Percentiles rank a stretch among this genome's conserved stretches.
Evolutionary conservation across 2,888 invertebrate species (phyloP).

Genomic region (Girardia tigrina): DNA sequence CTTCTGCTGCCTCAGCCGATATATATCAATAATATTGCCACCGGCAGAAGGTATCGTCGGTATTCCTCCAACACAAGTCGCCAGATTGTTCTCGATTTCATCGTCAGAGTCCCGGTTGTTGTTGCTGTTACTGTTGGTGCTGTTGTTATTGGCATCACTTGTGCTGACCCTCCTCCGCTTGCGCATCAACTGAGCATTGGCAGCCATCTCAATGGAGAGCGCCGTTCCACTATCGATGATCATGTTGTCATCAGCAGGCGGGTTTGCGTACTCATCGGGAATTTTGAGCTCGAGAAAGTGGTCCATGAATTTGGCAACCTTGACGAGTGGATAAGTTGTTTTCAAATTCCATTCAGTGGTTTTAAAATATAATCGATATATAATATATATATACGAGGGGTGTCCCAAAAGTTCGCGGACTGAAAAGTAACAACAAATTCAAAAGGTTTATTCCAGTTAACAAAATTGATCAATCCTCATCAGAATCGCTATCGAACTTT

Average conservation of each 20-base stretch:
- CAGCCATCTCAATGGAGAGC: constrained; percentile 45
- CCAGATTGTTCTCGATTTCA: constrained; percentile 57
- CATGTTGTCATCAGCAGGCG: constrained; percentile 19
- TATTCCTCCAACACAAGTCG: constrained; percentile 56
- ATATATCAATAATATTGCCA: constrained; percentile 62
- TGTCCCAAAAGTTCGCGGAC: too few species aligned
- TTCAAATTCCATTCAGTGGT: too few species aligned
- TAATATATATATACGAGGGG: too few species aligned
- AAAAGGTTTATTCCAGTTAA: too few species aligned
- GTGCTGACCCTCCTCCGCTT: constrained; percentile 37
- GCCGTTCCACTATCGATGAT: constrained; percentile 45
- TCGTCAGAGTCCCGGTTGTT: constrained; percentile 3
- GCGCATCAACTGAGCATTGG: constrained; percentile 43
- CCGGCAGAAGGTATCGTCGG: constrained; percentile 55
- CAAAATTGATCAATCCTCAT: too few species aligned
- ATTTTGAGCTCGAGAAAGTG: constrained; percentile 71
- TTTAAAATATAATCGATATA: too few species aligned
- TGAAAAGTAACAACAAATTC: too few species aligned
- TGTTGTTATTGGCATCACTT: too few species aligned
- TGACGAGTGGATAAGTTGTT: too few species aligned
- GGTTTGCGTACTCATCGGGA: constrained; percentile 57
- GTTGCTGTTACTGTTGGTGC: background rate
- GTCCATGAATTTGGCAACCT: constrained; percentile 73
- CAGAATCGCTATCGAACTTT: too few species aligned
- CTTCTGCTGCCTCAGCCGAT: constrained; percentile 78